phyloP scores from a whole-genome alignment of 2,888 invertebrate species.

The Volucella inflata region DNA sequence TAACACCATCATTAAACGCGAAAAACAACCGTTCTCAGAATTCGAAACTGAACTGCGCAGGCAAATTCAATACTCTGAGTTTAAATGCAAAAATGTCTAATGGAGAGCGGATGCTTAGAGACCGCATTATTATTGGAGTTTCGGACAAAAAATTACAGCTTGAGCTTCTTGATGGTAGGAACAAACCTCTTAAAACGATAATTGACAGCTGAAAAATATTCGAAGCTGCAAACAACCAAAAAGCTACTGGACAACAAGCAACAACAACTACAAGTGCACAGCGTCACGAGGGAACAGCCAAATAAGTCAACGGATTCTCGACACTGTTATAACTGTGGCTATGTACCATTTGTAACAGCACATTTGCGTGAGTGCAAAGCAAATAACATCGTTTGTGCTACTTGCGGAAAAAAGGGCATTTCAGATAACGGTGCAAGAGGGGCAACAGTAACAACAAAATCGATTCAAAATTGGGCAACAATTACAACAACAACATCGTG shows the following conservation, averaged over 20 bases:
- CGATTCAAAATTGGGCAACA: constrained; percentile 16
- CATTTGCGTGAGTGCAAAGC: constrained; percentile 62
- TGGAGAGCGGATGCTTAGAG: constrained; percentile 71
- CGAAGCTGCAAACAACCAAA: constrained; percentile 63
- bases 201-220: constrained; percentile 67
- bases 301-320: constrained; percentile 31
- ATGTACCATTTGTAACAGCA: constrained; percentile 45
- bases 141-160: constrained; percentile 62
- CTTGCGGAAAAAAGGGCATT: constrained; percentile 41
- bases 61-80: too few species aligned
- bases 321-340: constrained; percentile 56
- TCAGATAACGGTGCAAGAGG: constrained; percentile 27
- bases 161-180: constrained; percentile 70
- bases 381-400: constrained; percentile 50
- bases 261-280: constrained; percentile 29
- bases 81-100: constrained; percentile 54
- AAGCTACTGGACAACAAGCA: constrained; percentile 44
- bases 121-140: constrained; percentile 73
- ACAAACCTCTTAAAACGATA: constrained; percentile 60
- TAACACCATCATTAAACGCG: too few species aligned
- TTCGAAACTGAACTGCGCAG: too few species aligned
- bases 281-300: constrained; percentile 10
- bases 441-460: constrained; percentile 4
- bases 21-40: too few species aligned
- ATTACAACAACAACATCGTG: constrained; percentile 1